phyloP scores from a whole-genome alignment of 2,113 vertebrate genomes.

The Mormoops blainvillei region DNA sequence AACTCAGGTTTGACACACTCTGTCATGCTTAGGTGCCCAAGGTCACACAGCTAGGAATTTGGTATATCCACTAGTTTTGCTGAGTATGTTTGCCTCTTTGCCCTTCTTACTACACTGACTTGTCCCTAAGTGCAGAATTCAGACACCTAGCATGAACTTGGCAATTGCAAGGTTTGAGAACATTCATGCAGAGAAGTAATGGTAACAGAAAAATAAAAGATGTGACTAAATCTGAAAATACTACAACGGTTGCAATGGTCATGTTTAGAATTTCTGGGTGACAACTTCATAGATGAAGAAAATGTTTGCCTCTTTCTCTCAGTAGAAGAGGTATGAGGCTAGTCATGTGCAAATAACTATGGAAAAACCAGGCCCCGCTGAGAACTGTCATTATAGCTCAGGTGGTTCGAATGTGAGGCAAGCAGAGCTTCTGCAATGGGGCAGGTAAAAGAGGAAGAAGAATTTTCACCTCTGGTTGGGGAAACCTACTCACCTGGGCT shows the following conservation, averaged over 20 bases:
- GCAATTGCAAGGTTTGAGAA: background rate
- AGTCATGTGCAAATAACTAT: background rate
- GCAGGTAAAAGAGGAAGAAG: background rate
- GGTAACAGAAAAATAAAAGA: background rate
- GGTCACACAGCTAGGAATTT: background rate
- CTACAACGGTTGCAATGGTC: background rate
- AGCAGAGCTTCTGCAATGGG: background rate
- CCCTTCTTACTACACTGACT: background rate
- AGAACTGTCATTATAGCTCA: background rate
- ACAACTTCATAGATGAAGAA: background rate
- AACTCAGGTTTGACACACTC: background rate
- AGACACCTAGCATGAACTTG: background rate
- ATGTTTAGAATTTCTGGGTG: background rate
- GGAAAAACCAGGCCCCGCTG: background rate
- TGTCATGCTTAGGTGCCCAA: background rate
- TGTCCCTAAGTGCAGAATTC: background rate
- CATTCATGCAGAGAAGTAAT: background rate
- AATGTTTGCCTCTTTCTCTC: background rate
- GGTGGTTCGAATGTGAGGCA: background rate
- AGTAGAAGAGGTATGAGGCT: background rate
- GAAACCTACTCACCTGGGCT: background rate
- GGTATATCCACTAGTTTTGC: background rate
- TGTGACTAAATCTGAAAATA: background rate
- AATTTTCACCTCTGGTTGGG: background rate
- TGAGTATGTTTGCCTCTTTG: background rate